phyloP scores from a whole-genome alignment of 2,888 invertebrate species.

The Drosophila pegasa region DNA sequence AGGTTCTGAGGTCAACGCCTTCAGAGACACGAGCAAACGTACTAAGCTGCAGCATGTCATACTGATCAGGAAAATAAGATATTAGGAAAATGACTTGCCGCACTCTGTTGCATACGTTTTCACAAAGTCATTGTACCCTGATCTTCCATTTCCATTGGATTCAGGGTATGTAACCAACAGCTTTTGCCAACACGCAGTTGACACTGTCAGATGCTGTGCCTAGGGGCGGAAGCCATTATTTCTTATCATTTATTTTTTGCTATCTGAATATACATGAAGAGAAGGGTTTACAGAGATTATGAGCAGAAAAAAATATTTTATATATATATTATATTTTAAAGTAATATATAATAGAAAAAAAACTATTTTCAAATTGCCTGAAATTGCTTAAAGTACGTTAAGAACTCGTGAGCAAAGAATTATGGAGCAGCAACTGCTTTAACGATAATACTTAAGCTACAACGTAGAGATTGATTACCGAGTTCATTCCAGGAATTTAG shows the following conservation, averaged over 20 bases:
- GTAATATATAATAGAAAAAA: not conserved
- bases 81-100: too few species aligned
- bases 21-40: too few species aligned
- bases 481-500: not conserved
- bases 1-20: too few species aligned
- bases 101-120: not conserved
- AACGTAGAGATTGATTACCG: conserved; percentile 1
- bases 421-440: not conserved
- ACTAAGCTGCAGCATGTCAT: too few species aligned
- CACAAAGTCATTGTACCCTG: not conserved
- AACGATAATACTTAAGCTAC: not conserved
- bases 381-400: not conserved
- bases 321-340: not conserved
- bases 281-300: not conserved
- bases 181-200: not conserved
- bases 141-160: not conserved
- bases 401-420: not conserved
- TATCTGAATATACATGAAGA: not conserved
- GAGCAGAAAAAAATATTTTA: not conserved
- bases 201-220: not conserved
- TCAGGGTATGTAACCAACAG: not conserved
- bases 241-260: not conserved
- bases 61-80: too few species aligned
- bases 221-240: conserved; percentile 10
- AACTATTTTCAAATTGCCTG: not conserved